Evolutionary conservation across 2,797 vertebrate genomes (phyloP), one percentile per base, ranked within the genome.

Genomic region (Denticeps clupeoides): DNA sequence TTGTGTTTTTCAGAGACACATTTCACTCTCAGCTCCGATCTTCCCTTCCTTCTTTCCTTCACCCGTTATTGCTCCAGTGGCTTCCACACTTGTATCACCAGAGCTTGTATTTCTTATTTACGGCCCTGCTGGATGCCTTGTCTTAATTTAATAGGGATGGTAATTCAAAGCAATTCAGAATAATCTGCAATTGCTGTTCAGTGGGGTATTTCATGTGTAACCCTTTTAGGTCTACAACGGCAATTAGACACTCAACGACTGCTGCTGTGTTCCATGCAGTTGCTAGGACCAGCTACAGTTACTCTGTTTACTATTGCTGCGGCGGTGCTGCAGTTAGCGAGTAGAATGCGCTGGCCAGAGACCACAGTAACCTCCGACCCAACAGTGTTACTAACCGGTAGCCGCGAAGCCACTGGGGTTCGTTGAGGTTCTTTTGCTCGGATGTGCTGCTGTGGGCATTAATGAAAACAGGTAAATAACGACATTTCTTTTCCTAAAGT

Each of bases 11-110:
- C n/a, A n/a, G n/a, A n/a, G n/a, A n/a, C n/a, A n/a, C n/a, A n/a
- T n/a, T n/a, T n/a, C n/a, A n/a, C n/a, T n/a, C n/a, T n/a, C n/a
- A n/a, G n/a, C n/a, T n/a, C 35, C 2, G 18, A 33, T 11, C 3
- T 38, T 38, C 56, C 58, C 62, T 60, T 63, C 70, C 16, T 28
- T 43, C 29, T 7, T 38, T 24, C 3, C 12, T 11, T 12, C 1
- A 12, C 31, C 31, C n/a, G 5, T 31, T 4, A 21, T 8, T 38
- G 9, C 19, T 11, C 38, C 8, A 6, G 13, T 35, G 32, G 6
- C 11, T 16, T 18, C 4, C 4, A 25, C 4, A 7, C 24, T 3
- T 9, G 35, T 35, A 10, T 19, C 35, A 10, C 10, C 38, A 38
- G 11, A 3, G 8, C 10, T 35, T 18, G 21, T 7, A 18, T 5